Evolutionary conservation across 2,797 vertebrate species (phyloP).

Genomic region (Limnodromus scolopaceus): DNA sequence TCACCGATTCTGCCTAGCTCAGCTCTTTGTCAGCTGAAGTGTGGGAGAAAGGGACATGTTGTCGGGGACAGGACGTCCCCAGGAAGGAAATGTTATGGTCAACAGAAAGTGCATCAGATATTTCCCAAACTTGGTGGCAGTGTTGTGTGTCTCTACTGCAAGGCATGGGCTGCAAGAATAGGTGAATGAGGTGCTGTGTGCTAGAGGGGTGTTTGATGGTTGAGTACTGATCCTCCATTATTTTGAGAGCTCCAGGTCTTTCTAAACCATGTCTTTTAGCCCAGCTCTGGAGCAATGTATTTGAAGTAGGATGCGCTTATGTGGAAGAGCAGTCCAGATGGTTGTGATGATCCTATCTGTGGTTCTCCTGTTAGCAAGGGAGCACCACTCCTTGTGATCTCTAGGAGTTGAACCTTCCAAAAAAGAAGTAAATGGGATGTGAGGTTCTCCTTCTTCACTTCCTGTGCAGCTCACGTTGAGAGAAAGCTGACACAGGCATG

Average conservation of each 20-base stretch:
- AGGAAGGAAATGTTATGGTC: neutral
- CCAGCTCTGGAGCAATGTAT: neutral
- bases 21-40: neutral
- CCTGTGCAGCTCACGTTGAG: neutral
- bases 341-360: neutral
- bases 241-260: neutral
- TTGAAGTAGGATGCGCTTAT: neutral
- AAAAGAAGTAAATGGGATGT: neutral
- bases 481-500: neutral
- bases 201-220: neutral
- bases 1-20: neutral
- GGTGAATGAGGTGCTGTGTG: neutral
- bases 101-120: neutral
- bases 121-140: neutral
- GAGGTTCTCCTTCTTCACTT: neutral
- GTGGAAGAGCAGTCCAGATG: neutral
- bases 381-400: neutral
- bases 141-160: rapidly evolving
- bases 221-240: neutral
- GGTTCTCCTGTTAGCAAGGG: neutral
- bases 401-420: neutral
- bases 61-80: neutral
- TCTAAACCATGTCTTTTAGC: neutral
- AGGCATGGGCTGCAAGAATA: neutral
- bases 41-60: neutral